Evolutionary conservation across 2,888 invertebrate genomes (phyloP), one percentile per base, ranked within the genome.

Genomic region (Lypha dubia): DNA sequence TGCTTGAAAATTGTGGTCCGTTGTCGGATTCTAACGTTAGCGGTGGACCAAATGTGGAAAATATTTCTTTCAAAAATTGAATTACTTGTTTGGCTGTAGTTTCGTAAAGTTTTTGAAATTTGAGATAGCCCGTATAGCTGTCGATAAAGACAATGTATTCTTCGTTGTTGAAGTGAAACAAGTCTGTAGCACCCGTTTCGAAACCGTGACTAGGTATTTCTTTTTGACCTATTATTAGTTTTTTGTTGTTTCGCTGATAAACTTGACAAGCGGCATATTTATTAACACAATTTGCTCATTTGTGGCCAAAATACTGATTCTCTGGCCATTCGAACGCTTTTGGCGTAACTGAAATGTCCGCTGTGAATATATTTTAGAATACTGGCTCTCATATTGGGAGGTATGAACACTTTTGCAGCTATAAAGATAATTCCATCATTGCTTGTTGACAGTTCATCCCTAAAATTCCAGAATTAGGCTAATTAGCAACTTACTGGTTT

Each of bases 51-150:
- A n/a, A n/a, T n/a, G n/a, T n/a, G n/a, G n/a, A n/a, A n/a, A n/a
- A n/a, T n/a, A n/a, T n/a, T n/a, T n/a, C n/a, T n/a, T n/a, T n/a
- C n/a, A n/a, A n/a, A n/a, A n/a, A n/a, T n/a, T n/a, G n/a, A n/a
- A n/a, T n/a, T n/a, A n/a, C n/a, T n/a, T n/a, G n/a, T n/a, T n/a
- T 15, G n/a, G n/a, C n/a, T n/a, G n/a, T n/a, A n/a, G n/a, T n/a
- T n/a, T n/a, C n/a, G n/a, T n/a, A n/a, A n/a, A 68, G 51, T 41
- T 60, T 77, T 68, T 60, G n/a, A 49, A 77, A 68, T n/a, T 76
- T 67, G 0, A 76, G 46, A 13, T 58, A 76, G 3, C 76, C 58
- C 0, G 58, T n/a, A 24, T 58, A 75, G n/a, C 65, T 75, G 44
- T 75, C 75, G n/a, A 62, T 74, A 13, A 62, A 62, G 20, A 62